phyloP scores from a whole-genome alignment of 2,797 vertebrate species.

The Sternotherus odoratus region DNA sequence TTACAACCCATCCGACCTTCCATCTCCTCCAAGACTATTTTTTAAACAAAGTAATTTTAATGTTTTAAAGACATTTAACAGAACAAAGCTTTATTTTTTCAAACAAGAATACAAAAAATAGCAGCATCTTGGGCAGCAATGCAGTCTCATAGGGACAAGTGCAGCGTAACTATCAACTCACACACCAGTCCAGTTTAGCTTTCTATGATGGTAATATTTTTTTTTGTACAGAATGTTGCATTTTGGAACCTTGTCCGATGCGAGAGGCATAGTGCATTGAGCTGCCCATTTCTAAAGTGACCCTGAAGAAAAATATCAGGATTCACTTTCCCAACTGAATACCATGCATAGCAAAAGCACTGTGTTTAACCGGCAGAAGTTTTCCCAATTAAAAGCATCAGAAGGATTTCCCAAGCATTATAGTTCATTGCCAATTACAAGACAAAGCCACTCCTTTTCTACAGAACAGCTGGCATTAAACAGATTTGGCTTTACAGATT shows the following conservation, averaged over 20 bases:
- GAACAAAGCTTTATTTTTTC: constrained; percentile 81
- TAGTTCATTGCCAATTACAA: constrained; percentile 79
- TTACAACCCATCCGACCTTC: constrained; percentile 77
- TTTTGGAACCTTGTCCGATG: constrained; percentile 79
- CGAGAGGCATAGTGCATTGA: constrained; percentile 79
- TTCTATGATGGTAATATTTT: constrained; percentile 26
- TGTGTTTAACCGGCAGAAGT: constrained; percentile 78
- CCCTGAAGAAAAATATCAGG: constrained; percentile 73
- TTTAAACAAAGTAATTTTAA: constrained; percentile 81
- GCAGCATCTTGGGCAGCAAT: constrained; percentile 87
- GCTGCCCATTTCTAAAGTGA: constrained; percentile 81
- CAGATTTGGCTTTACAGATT: constrained; percentile 78
- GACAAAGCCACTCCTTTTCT: constrained; percentile 80
- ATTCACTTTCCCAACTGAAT: constrained; percentile 78
- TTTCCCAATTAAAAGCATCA: constrained; percentile 80
- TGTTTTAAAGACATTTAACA: constrained; percentile 84
- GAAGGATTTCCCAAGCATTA: constrained; percentile 79
- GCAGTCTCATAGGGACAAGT: constrained; percentile 83
- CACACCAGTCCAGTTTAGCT: constrained; percentile 43
- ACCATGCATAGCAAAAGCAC: constrained; percentile 84
- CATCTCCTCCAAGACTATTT: constrained; percentile 79
- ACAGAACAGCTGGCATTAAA: constrained; percentile 81
- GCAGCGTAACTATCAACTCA: constrained; percentile 57
- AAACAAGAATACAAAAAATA: constrained; percentile 83
- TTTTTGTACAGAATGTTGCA: constrained; percentile 68